phyloP scores from a whole-genome alignment of 2,113 vertebrate species.

The Platichthys flesus region DNA sequence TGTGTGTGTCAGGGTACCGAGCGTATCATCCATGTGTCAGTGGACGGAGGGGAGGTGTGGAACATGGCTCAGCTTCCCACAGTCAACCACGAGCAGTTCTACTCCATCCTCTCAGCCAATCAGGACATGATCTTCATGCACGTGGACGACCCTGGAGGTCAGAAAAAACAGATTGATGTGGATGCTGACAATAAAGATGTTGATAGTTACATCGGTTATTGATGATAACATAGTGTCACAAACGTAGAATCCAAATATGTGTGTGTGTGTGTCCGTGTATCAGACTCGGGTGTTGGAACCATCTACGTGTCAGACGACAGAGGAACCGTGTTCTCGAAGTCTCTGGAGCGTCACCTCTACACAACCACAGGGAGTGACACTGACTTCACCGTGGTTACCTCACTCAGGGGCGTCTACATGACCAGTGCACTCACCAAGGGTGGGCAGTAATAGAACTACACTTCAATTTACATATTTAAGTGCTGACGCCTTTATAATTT shows the following conservation, averaged over 20 bases:
- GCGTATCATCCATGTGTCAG: constrained; percentile 91
- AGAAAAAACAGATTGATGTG: constrained; percentile 42
- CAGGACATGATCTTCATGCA: constrained; percentile 97
- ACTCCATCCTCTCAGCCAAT: constrained; percentile 91
- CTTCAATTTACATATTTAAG: too few species aligned
- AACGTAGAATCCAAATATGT: background rate
- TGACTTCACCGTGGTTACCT: constrained; percentile 91
- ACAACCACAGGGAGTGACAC: constrained; percentile 90
- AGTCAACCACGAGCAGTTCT: constrained; percentile 93
- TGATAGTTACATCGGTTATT: too few species aligned
- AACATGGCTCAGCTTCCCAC: constrained; percentile 94
- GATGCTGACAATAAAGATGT: background rate
- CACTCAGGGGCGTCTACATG: constrained; percentile 91
- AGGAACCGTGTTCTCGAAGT: constrained; percentile 94
- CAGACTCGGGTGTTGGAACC: constrained; percentile 91
- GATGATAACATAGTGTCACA: too few species aligned
- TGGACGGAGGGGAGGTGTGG: constrained; percentile 89
- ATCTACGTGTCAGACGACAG: constrained; percentile 93
- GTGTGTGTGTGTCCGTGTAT: constrained; percentile 6
- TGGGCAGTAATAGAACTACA: constrained; percentile 44
- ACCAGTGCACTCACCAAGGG: constrained; percentile 90
- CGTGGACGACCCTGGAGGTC: constrained; percentile 93
- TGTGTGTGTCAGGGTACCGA: constrained; percentile 81
- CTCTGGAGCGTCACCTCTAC: constrained; percentile 92
- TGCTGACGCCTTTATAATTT: background rate